Base-by-base conservation (phyloP, 2,888 invertebrate genomes). In the Synergus gifuensis region DNA sequence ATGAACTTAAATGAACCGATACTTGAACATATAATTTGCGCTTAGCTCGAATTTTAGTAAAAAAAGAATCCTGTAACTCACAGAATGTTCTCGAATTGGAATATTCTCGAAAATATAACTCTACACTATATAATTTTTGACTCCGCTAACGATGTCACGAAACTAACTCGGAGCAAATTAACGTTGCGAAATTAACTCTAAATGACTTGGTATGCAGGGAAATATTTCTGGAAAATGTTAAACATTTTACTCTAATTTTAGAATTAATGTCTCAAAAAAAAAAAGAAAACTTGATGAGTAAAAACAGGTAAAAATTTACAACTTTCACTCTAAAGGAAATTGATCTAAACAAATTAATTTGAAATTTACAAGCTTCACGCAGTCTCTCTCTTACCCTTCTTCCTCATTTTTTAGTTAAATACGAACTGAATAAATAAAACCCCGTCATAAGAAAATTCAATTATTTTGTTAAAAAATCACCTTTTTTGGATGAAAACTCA, bases 1-100 rank as follows among this genome's bases (percentile, higher is more conserved):
- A 77, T 67, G 76, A 78, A 77, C 78, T 77, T 73, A 67, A 78
- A 73, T 66, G 49, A 46, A 4, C 69, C 28, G 16, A 7, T 44
- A 22, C 18, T 67, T 67, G 11, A 67, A 44, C 18, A 28, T 9
- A 63, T 63, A 18, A 60, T 60, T 60, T 60, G 60, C 60, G 22
- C 9, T 28, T 2, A 64, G n/a, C 11, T 60, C 18, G 18, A 2
- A 22, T 11, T 22, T 22, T 60, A 12, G 18, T 22, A 18, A 18
- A 22, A n/a, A 22, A 11, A 9, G 22, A 22, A 60, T 12, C 22
- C 60, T 22, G 22, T 22, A 60, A 5, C 16, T 54, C 12, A 16
- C 16, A 12, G 49, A 16, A 5, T 12, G 12, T 54, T 54, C 11
- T 54, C 12, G 0, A 54, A 4, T 5, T 5, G 12, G 12, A 2